Percentiles rank a stretch among this genome's conserved stretches.
Conservation (phyloP, 1,140 invertebrate genomes). For the Trichonephila clavata region DNA sequence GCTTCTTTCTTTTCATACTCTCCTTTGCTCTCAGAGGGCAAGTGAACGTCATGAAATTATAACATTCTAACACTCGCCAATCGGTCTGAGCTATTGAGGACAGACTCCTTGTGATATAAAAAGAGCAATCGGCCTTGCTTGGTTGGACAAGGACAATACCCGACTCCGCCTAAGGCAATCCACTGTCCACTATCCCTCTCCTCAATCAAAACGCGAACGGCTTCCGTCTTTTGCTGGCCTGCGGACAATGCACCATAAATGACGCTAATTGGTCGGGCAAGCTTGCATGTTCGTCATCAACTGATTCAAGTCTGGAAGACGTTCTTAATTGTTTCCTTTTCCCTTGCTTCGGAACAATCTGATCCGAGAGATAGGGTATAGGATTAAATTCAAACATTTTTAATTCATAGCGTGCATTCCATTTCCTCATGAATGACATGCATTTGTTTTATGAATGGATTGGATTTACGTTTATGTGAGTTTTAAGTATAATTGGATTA, state of each 20-base stretch:
- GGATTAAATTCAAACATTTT: not conserved
- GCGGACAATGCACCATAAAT: slow-evolving; percentile 73
- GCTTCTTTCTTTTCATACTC: not conserved
- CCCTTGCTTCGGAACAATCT: not conserved
- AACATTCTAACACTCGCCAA: slow-evolving; percentile 67
- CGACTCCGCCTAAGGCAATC: slow-evolving; percentile 47
- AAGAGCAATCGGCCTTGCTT: slow-evolving; percentile 73
- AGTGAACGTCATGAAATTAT: slow-evolving; percentile 62
- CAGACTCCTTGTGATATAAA: slow-evolving; percentile 31
- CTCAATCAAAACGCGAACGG: slow-evolving; percentile 47
- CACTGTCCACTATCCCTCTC: slow-evolving; percentile 59
- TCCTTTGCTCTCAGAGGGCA: not conserved
- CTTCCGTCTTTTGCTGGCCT: slow-evolving; percentile 71
- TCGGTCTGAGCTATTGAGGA: slow-evolving; percentile 48
- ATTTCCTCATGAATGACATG: not conserved
- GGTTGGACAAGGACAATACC: slow-evolving; percentile 75
- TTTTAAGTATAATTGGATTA: not conserved
- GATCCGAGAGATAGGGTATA: not conserved
- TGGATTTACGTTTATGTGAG: not conserved
- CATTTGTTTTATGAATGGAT: not conserved
- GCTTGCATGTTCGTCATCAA: slow-evolving; percentile 20
- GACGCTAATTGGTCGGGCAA: slow-evolving; percentile 69
- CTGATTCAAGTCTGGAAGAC: slow-evolving; percentile 2
- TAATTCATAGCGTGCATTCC: not conserved
- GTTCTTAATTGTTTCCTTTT: slow-evolving; percentile 44